Evolutionary conservation across 2,797 vertebrate species (phyloP).

Genomic region (Nyctalus aviator): DNA sequence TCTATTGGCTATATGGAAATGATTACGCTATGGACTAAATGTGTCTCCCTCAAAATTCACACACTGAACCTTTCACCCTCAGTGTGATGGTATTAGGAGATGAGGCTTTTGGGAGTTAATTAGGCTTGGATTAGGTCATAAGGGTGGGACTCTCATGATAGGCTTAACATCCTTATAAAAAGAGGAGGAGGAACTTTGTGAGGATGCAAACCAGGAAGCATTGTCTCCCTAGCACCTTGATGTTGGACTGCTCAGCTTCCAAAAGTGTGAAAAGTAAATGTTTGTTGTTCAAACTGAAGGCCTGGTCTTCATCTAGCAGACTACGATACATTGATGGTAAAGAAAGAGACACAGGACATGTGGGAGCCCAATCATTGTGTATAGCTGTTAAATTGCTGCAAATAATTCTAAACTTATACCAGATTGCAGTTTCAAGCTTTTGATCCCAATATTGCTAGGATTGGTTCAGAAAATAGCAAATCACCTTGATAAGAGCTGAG

Average conservation of each 20-base stretch:
- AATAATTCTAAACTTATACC: background rate
- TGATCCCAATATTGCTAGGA: background rate
- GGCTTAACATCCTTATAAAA: background rate
- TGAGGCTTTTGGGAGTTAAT: background rate
- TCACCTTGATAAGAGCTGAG: background rate
- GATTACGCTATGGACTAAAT: background rate
- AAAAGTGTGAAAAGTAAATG: background rate
- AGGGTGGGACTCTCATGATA: background rate
- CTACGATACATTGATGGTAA: background rate
- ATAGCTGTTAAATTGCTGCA: background rate
- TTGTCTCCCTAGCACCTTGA: background rate
- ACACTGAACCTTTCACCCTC: background rate
- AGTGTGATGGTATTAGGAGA: background rate
- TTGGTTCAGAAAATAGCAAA: background rate
- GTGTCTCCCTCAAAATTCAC: background rate
- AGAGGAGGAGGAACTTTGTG: background rate
- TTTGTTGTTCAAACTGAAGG: background rate
- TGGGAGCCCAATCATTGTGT: background rate
- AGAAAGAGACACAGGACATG: background rate
- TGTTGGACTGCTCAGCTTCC: background rate
- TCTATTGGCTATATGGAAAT: background rate
- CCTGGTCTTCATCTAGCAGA: background rate
- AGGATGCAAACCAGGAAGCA: background rate
- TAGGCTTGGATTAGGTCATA: background rate
- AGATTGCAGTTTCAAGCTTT: background rate